phyloP scores from a whole-genome alignment of 2,888 invertebrate genomes.

The Drosophila subquinaria region DNA sequence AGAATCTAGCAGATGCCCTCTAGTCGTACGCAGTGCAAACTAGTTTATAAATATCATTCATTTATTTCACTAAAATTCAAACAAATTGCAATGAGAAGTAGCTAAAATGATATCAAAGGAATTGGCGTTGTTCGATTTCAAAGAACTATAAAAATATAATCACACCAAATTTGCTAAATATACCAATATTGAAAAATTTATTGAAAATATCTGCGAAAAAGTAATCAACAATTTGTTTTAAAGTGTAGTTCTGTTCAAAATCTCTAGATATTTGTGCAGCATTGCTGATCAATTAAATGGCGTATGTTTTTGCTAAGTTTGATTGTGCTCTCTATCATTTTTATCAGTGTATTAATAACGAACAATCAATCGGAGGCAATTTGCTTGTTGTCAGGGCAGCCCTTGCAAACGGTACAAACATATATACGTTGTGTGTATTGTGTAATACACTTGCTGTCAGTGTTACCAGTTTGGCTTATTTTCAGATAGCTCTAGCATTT shows the following conservation, averaged over 20 bases:
- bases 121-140: not conserved
- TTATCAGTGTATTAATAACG: not conserved
- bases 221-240: too few relatives aligned
- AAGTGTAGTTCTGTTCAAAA: too few relatives aligned
- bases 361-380: slow-evolving; percentile 58
- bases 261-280: not conserved
- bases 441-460: not conserved
- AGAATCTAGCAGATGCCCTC: slow-evolving; percentile 20
- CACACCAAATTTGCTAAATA: not conserved
- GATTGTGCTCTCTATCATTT: not conserved
- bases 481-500: not conserved
- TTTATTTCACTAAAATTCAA: not conserved
- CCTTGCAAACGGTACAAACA: slow-evolving; percentile 17
- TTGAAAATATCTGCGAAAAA: too few relatives aligned
- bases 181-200: too few relatives aligned
- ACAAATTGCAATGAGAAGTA: not conserved
- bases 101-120: not conserved
- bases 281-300: not conserved
- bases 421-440: not conserved
- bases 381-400: slow-evolving; percentile 51
- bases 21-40: not conserved
- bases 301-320: not conserved
- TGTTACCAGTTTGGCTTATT: not conserved
- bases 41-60: not conserved
- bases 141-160: not conserved